Base-by-base conservation (phyloP, 2,888 invertebrate species). In the Lamproptera curius region DNA sequence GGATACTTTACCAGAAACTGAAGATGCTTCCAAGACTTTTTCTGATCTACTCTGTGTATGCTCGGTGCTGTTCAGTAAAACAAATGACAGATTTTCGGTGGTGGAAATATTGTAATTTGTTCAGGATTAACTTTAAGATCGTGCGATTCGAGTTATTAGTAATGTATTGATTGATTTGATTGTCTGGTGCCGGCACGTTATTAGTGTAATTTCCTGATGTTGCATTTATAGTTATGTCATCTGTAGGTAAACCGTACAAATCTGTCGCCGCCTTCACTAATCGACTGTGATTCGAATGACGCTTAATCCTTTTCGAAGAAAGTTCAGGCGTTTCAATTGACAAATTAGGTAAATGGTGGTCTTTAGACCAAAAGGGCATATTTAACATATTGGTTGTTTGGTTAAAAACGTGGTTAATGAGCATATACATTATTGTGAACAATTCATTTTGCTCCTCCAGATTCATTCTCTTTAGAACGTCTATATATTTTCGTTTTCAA, bases 381-480 rank as follows among this genome's bases (percentile, higher is more conserved):
- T 73, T 65, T 2, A 82, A 63, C 31, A 79, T 70, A 8, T 65
- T 57, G 35, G 65, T 52, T 0, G 75, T 75, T 49, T 76, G 70
- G 31, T 76, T 76, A 0, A 80, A 50, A 16, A 83, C 57, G 44
- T 67, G 65, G 51, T 70, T 58, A 0, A 81, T 46, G 4, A 80
- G 46, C 37, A 60, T 64, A 33, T 63, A 62, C 17, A 81, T 63
- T 46, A 71, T 42, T n/a, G 59, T 57, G 23, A 73, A 63, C 9
- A 77, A 47, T 42, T 76, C 75, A 39, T 54, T 71, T 46, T 75
- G 71, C 46, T 76, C 74, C 44, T 77, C 73, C 17, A 59, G 59
- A 28, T 76, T 66, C 16, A 78, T 66, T 50, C 59, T 70, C 11
- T 70, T 69, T 2, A 84, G 54, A 8, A 65, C 59, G 38, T 67